Evolutionary conservation across 92 coral and sea anemone genomes (phyloP).

Genomic region (Phenganax marumi): DNA sequence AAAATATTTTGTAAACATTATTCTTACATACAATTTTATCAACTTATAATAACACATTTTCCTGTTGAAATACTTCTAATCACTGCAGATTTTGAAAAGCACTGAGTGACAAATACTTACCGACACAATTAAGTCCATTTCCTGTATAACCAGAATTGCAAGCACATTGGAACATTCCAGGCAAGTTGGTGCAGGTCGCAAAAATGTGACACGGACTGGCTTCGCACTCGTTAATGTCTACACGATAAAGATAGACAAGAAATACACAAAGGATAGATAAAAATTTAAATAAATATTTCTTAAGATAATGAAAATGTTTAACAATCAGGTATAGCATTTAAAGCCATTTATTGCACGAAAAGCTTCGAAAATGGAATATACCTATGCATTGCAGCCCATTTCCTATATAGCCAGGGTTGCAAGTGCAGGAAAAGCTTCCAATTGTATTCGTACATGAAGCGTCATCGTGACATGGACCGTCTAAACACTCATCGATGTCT

Average conservation of each 20-base stretch:
- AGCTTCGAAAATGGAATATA: neutral
- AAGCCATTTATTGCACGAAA: too few species aligned
- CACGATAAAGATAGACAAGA: neutral
- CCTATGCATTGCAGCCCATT: slow-evolving; percentile 58
- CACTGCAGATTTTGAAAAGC: neutral
- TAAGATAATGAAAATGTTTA: neutral
- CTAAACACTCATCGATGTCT: slow-evolving; percentile 54
- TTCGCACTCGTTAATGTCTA: slow-evolving; percentile 48
- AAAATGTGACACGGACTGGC: slow-evolving; percentile 38
- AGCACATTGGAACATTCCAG: slow-evolving; percentile 37
- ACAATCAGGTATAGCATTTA: too few species aligned
- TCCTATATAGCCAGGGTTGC: slow-evolving; percentile 53
- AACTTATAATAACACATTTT: too few species aligned
- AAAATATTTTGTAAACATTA: too few species aligned
- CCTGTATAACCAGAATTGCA: slow-evolving; percentile 39
- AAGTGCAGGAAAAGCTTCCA: slow-evolving; percentile 57
- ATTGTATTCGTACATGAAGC: slow-evolving; percentile 53
- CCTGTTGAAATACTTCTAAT: neutral
- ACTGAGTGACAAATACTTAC: slow-evolving; percentile 15
- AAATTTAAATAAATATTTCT: slow-evolving; percentile 16
- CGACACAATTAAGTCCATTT: slow-evolving; percentile 37
- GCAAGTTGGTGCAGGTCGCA: slow-evolving; percentile 42
- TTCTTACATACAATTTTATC: too few species aligned
- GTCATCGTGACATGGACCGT: slow-evolving; percentile 41
- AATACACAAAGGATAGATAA: neutral